Evolutionary conservation across 2,113 vertebrate genomes (phyloP).

Genomic region (Neodontobutis hainanensis): DNA sequence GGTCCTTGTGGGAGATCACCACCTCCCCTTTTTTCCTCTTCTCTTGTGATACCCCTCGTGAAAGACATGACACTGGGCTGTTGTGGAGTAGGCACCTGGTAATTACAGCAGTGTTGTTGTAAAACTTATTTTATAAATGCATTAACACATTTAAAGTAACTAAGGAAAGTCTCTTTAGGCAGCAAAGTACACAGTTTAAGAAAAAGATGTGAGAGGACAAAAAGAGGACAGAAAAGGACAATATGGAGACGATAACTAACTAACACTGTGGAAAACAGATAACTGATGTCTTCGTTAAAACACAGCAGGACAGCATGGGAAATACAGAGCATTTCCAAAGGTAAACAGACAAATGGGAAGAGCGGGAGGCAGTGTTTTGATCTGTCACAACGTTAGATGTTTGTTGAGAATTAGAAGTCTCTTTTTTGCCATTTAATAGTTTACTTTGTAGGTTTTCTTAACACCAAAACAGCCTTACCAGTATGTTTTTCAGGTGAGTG

Average conservation of each 20-base stretch:
- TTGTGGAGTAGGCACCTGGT: neutral
- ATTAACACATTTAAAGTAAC: neutral
- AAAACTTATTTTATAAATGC: neutral
- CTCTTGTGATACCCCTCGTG: neutral
- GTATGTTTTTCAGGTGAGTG: too few relatives aligned
- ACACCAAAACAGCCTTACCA: too few relatives aligned
- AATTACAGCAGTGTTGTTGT: neutral
- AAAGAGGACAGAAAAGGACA: neutral
- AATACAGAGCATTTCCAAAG: constrained; percentile 63
- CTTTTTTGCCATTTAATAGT: neutral
- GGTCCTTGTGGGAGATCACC: constrained; percentile 67
- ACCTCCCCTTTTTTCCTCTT: constrained; percentile 62
- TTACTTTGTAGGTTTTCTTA: neutral
- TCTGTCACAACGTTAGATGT: neutral
- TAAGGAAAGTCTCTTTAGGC: neutral
- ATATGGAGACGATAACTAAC: constrained; percentile 47
- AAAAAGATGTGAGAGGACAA: neutral
- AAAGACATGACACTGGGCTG: constrained; percentile 23
- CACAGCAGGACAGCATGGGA: constrained; percentile 76
- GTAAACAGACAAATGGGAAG: constrained; percentile 62
- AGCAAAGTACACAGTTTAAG: neutral
- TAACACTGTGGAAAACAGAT: constrained; percentile 43
- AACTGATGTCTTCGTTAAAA: constrained; percentile 71
- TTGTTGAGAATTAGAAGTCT: neutral
- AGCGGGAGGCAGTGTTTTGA: constrained; percentile 5